Evolutionary conservation across 30 jellyfish, hydroid and myxozoan genomes (phyloP), one percentile per base, ranked within the genome.

Genomic region (Hydractinia echinata): DNA sequence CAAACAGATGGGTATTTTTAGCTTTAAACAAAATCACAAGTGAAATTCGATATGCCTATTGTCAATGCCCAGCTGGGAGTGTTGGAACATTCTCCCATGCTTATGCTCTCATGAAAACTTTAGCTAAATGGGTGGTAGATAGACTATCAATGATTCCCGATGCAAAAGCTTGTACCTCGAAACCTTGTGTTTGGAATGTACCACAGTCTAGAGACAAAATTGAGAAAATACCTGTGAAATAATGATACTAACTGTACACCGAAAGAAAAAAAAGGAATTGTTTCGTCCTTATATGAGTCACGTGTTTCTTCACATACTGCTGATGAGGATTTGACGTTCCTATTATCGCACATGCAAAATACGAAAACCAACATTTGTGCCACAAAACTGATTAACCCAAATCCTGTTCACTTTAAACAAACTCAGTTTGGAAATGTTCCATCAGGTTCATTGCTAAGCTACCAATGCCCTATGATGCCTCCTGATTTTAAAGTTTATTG

Each of bases 401-500:
- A 64, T 64, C 74, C 74, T 64, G 74, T 64, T 64, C 10, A 64
- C 18, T 64, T 64, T 13, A 64, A 13, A 64, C 8, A 7, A 64
- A 64, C 19, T 64, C 74, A 64, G 74, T 64, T 64, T 13, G 74
- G 74, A 64, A 64, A 64, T n/a, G 74, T 64, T 3, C 74, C 74
- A 6, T 6, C 74, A 6, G 74, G 74, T 7, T 64, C 74, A 7
- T 64, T 64, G 19, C 74, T 64, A 13, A 64, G 74, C 39, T 64
- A 64, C 39, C 74, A 64, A 51, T 64, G 74, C 16, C 74, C 74
- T 64, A 51, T 64, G 9, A 64, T 64, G 74, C 74, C 74, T 6
- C 74, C 74, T 6, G 74, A 64, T 64, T 64, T 64, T 64, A 64
- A 64, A n/a, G 74, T 64, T 64, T 64, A 64, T 64, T 64, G 74